Conservation (phyloP, 2,888 invertebrate species). For the Cylindroiulus punctatus region DNA sequence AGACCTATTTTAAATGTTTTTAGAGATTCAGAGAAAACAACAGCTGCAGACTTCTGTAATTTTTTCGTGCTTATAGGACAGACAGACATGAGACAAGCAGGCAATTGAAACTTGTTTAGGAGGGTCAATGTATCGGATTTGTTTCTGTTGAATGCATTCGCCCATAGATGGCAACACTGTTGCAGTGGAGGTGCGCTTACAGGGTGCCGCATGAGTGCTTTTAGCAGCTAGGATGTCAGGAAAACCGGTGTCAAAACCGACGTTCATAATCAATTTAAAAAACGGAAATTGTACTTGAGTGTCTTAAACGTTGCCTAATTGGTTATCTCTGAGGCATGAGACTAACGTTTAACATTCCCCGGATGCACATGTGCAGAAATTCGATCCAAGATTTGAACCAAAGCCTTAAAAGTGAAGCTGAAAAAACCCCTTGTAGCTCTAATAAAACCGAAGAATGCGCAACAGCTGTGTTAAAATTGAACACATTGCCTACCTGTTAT, state of each 20-base stretch:
- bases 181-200: not conserved
- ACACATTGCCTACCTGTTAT: conserved; percentile 47
- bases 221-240: not conserved
- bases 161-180: not conserved
- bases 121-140: not conserved
- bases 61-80: not conserved
- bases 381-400: not conserved
- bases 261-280: not conserved
- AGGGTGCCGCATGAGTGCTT: not conserved
- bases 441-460: conserved; percentile 43
- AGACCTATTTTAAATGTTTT: not conserved
- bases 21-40: not conserved
- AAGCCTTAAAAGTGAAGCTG: conserved; percentile 21
- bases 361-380: not conserved
- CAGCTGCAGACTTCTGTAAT: not conserved
- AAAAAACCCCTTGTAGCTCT: not conserved
- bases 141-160: not conserved
- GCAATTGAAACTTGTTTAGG: not conserved
- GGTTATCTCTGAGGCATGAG: not conserved
- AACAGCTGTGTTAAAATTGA: conserved; percentile 40
- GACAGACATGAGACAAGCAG: not conserved
- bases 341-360: not conserved
- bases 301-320: not conserved
- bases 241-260: not conserved
- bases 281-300: not conserved